Evolutionary conservation across 1,140 invertebrate genomes (phyloP).

Genomic region (Oryzaephilus surinamensis): DNA sequence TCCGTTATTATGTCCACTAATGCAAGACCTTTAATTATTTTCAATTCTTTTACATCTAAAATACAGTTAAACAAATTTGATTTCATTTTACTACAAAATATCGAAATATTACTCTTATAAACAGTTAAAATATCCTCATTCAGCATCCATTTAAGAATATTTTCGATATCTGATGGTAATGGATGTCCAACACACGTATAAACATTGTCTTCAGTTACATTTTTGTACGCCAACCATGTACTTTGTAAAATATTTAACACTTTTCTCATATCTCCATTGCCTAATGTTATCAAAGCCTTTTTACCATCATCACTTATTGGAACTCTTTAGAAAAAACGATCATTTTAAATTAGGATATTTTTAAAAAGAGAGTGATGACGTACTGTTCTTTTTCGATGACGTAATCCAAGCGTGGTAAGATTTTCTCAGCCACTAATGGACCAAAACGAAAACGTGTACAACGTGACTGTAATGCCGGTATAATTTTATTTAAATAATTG

Average conservation of each 20-base stretch:
- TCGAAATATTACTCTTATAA: slow-evolving; percentile 67
- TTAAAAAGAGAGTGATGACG: slow-evolving; percentile 28
- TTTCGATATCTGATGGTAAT: slow-evolving; percentile 77
- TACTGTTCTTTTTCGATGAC: slow-evolving; percentile 81
- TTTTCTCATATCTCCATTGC: slow-evolving; percentile 97
- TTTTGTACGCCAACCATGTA: slow-evolving; percentile 64
- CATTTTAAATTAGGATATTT: slow-evolving; percentile 40
- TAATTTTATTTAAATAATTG: slow-evolving; percentile 98
- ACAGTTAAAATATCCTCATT: slow-evolving; percentile 73
- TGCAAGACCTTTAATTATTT: slow-evolving; percentile 79
- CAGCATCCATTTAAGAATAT: slow-evolving; percentile 79
- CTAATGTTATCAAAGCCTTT: slow-evolving; percentile 79
- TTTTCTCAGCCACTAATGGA: slow-evolving; percentile 76
- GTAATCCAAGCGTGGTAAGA: slow-evolving; percentile 77
- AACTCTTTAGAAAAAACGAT: slow-evolving; percentile 47
- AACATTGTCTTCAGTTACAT: slow-evolving; percentile 84
- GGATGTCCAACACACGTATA: slow-evolving; percentile 97
- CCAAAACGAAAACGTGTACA: slow-evolving; percentile 97
- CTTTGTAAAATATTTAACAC: slow-evolving; percentile 94
- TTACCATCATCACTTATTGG: slow-evolving; percentile 87
- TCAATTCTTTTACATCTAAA: slow-evolving; percentile 72
- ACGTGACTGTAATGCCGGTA: slow-evolving; percentile 93
- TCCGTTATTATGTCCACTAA: slow-evolving; percentile 84
- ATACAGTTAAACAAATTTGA: slow-evolving; percentile 29
- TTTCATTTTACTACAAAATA: background rate